These are phyloP conservation scores for Lophius americanus DNA, from an alignment of 2,797 vertebrate genomes.

Conservation along the genomic window DNA sequence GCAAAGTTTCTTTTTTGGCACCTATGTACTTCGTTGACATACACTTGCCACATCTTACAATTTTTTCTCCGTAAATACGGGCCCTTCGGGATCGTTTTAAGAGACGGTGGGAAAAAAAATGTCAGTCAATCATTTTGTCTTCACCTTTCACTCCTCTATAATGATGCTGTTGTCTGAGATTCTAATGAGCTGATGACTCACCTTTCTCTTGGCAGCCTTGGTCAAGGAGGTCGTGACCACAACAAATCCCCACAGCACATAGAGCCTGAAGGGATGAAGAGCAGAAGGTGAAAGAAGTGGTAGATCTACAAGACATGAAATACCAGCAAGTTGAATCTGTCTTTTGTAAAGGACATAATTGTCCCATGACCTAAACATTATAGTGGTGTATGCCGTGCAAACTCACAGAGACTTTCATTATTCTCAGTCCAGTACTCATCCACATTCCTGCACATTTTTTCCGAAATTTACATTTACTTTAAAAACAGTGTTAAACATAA, in stretches of 20 bases:
- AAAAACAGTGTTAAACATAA: slow-evolving; percentile 18
- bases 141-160: slow-evolving; percentile 33
- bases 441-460: slow-evolving; percentile 6
- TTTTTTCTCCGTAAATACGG: not conserved
- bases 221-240: slow-evolving; percentile 70
- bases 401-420: slow-evolving; percentile 46
- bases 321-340: slow-evolving; percentile 40
- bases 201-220: slow-evolving; percentile 75
- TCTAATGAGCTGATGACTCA: slow-evolving; percentile 69
- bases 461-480: slow-evolving; percentile 19
- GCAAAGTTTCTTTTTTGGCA: not conserved
- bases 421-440: slow-evolving; percentile 8
- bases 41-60: not conserved
- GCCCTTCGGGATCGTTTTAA: slow-evolving; percentile 2
- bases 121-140: not conserved
- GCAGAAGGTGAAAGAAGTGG: slow-evolving; percentile 12
- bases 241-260: slow-evolving; percentile 78
- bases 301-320: slow-evolving; percentile 32
- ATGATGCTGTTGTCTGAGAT: slow-evolving; percentile 27
- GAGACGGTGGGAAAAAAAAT: not conserved
- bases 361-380: slow-evolving; percentile 52
- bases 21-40: not conserved
- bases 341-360: slow-evolving; percentile 26
- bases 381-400: slow-evolving; percentile 10
- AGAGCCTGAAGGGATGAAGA: slow-evolving; percentile 64